Conservation (phyloP, 2,888 invertebrate species). For the Lobophora halterata region DNA sequence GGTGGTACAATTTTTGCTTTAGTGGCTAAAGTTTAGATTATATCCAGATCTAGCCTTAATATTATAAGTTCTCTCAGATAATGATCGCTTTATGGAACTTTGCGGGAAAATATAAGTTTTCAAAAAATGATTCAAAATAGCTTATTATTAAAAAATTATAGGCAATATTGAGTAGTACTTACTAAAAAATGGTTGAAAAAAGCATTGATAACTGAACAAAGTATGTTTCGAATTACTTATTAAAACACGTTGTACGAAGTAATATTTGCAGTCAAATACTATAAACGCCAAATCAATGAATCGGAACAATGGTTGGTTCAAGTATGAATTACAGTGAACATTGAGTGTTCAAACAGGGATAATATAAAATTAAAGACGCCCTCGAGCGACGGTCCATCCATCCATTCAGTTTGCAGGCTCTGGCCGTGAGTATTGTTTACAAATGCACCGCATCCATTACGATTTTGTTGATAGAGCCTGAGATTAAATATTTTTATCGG, state of each 20-base stretch:
- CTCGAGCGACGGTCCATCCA: slow-evolving; percentile 42
- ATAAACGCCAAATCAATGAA: slow-evolving; percentile 24
- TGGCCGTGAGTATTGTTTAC: slow-evolving; percentile 61
- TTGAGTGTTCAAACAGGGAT: slow-evolving; percentile 47
- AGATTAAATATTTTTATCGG: slow-evolving; percentile 23
- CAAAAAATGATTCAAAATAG: too few species aligned
- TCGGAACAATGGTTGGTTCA: slow-evolving; percentile 31
- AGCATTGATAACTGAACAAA: slow-evolving; percentile 3
- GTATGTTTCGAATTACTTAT: slow-evolving; percentile 14
- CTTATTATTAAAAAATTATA: too few species aligned
- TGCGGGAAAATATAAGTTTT: too few species aligned
- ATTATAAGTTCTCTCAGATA: slow-evolving; percentile 26
- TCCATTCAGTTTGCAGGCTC: slow-evolving; percentile 36
- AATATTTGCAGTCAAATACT: slow-evolving; percentile 29
- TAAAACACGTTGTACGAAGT: slow-evolving; percentile 21
- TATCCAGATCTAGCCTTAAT: slow-evolving; percentile 39
- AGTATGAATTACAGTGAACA: slow-evolving; percentile 42
- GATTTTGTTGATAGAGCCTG: slow-evolving; percentile 48
- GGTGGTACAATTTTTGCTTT: slow-evolving; percentile 52
- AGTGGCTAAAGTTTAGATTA: slow-evolving; percentile 54
- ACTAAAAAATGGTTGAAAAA: too few species aligned
- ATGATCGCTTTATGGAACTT: slow-evolving; percentile 10
- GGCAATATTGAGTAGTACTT: too few species aligned
- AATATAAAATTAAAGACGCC: slow-evolving; percentile 64
- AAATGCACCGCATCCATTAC: slow-evolving; percentile 63